A percentile compares a stretch with the other conserved stretches of the same genome.
Conservation (phyloP, 2,888 invertebrate species). For the Ischnura elegans region DNA sequence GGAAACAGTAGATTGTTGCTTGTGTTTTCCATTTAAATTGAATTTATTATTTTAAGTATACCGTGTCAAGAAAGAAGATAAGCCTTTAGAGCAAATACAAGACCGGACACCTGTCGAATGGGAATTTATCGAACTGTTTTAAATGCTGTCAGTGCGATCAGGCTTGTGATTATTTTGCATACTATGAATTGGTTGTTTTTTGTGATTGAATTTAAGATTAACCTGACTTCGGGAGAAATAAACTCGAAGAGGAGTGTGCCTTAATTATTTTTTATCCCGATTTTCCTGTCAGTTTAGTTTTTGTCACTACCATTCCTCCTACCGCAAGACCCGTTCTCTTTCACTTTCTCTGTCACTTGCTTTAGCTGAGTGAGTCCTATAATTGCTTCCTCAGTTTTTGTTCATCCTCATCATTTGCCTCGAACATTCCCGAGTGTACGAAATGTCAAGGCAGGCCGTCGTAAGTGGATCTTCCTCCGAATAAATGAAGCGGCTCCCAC, state of each 20-base stretch:
- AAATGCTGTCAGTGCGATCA: neutral
- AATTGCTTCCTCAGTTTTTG: neutral
- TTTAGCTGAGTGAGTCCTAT: neutral
- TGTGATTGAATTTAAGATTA: too few relatives aligned
- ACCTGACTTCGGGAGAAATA: too few relatives aligned
- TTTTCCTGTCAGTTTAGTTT: neutral
- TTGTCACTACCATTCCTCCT: neutral
- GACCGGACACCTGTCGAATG: neutral
- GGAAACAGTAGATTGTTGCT: neutral
- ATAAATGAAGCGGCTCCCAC: conserved; percentile 31
- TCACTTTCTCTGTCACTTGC: neutral
- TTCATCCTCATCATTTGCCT: neutral
- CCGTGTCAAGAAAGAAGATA: neutral
- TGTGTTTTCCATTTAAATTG: neutral
- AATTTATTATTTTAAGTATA: neutral
- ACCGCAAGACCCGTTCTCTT: neutral
- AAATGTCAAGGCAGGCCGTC: neutral
- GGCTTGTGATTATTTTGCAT: neutral
- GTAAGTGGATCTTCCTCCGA: conserved; percentile 46
- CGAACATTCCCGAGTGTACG: conserved; percentile 1
- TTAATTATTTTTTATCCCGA: neutral
- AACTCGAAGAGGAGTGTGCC: too few relatives aligned
- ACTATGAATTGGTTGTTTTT: neutral
- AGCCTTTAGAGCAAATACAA: neutral
- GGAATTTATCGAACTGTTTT: neutral